These are phyloP conservation scores for Coreius guichenoti DNA, from an alignment of 2,797 vertebrate species.

Conservation along the genomic window DNA sequence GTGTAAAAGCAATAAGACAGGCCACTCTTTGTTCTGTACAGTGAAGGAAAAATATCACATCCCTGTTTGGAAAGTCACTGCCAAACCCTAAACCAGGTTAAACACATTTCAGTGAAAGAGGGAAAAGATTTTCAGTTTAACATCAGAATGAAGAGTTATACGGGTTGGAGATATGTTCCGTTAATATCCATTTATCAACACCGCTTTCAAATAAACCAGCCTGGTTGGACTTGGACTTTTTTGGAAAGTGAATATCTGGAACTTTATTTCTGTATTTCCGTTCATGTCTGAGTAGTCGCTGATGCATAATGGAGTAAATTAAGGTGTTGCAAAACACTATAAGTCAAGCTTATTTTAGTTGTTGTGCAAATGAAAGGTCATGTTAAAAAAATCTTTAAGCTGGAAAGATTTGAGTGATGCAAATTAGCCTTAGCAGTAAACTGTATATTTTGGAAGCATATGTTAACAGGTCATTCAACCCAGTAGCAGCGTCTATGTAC, in stretches of 20 bases:
- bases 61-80: slow-evolving; percentile 60
- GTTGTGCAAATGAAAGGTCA: slow-evolving; percentile 1
- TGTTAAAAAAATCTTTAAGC: neutral
- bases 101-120: slow-evolving; percentile 58
- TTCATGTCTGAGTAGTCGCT: neutral
- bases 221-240: slow-evolving; percentile 3
- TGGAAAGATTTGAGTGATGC: slow-evolving; percentile 14
- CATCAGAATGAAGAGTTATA: slow-evolving; percentile 69
- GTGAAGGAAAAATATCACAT: slow-evolving; percentile 71
- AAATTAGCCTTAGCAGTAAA: slow-evolving; percentile 26
- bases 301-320: neutral
- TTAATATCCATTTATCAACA: slow-evolving; percentile 49
- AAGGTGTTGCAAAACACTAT: neutral
- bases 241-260: neutral
- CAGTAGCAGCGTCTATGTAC: slow-evolving; percentile 10
- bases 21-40: slow-evolving; percentile 73
- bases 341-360: neutral
- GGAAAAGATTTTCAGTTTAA: slow-evolving; percentile 64
- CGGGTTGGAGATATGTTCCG: slow-evolving; percentile 61
- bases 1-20: slow-evolving; percentile 79
- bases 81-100: slow-evolving; percentile 73
- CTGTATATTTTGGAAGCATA: slow-evolving; percentile 30
- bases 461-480: slow-evolving; percentile 28
- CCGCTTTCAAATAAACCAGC: slow-evolving; percentile 59
- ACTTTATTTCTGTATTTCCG: neutral